Evolutionary conservation across 2,888 invertebrate genomes (phyloP).

Genomic region (Papilio gigon): DNA sequence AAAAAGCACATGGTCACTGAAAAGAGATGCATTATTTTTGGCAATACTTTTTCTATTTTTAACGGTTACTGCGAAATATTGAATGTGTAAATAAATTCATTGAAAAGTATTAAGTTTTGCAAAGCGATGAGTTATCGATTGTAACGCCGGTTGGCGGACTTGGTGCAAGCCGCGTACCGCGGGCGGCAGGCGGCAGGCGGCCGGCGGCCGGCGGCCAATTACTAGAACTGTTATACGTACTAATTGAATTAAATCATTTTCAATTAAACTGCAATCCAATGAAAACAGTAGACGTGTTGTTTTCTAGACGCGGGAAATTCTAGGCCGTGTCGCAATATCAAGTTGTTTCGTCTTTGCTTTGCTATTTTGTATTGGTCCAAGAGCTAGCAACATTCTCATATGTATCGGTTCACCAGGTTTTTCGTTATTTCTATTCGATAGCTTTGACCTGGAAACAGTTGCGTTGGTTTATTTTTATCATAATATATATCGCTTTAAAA

Average conservation of each 20-base stretch:
- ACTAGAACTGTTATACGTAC: background rate
- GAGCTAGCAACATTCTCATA: conserved; percentile 5
- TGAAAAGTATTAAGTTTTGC: background rate
- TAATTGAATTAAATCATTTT: conserved; percentile 6
- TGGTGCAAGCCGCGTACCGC: background rate
- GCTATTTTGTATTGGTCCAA: background rate
- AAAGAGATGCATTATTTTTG: conserved; percentile 40
- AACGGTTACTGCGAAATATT: conserved; percentile 2
- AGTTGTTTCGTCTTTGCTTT: conserved; percentile 3
- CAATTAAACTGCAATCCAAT: background rate
- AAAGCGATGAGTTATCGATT: conserved; percentile 60
- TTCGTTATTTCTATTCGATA: background rate
- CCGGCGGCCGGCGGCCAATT: background rate
- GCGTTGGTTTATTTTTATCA: conserved; percentile 10
- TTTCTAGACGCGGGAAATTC: background rate
- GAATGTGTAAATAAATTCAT: background rate
- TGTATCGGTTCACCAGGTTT: conserved; percentile 1
- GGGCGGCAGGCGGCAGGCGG: conserved; percentile 17
- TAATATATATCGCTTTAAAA: background rate
- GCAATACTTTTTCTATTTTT: conserved; percentile 21
- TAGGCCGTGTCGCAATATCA: conserved; percentile 3
- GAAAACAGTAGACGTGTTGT: background rate
- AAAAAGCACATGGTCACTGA: conserved; percentile 35
- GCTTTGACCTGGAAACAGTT: conserved; percentile 11
- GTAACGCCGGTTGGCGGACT: conserved; percentile 44